phyloP scores from a whole-genome alignment of 23 tunicate species.

The Halocynthia roretzi region DNA sequence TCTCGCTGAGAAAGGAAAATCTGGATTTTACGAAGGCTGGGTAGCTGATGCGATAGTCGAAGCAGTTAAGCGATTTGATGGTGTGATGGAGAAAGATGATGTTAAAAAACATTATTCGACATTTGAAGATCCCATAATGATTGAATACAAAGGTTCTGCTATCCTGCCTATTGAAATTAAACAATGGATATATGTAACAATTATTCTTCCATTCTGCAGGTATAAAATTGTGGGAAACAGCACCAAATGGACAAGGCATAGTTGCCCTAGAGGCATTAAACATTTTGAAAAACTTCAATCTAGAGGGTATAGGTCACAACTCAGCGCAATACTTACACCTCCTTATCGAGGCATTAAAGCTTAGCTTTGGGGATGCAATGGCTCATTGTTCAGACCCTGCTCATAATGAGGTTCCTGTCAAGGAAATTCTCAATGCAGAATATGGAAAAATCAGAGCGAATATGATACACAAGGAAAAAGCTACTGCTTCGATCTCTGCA shows the following conservation, averaged over 20 bases:
- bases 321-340: slow-evolving; percentile 71
- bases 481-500: neutral
- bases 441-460: slow-evolving; percentile 61
- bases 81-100: slow-evolving; percentile 51
- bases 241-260: slow-evolving; percentile 89
- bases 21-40: slow-evolving; percentile 91
- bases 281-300: slow-evolving; percentile 82
- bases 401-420: slow-evolving; percentile 36
- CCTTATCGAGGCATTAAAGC: slow-evolving; percentile 61
- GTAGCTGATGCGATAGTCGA: slow-evolving; percentile 77
- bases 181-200: no score
- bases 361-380: slow-evolving; percentile 74
- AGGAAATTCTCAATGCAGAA: slow-evolving; percentile 30
- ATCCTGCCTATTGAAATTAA: neutral
- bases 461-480: slow-evolving; percentile 6
- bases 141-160: slow-evolving; percentile 71
- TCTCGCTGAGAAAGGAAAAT: slow-evolving; percentile 62
- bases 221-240: slow-evolving; percentile 71
- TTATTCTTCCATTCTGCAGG: neutral
- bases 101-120: slow-evolving; percentile 26
- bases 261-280: slow-evolving; percentile 80
- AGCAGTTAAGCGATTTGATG: slow-evolving; percentile 37
- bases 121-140: slow-evolving; percentile 64
- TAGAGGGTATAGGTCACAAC: slow-evolving; percentile 31
- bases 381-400: slow-evolving; percentile 57